Evolutionary conservation across 2,888 invertebrate species (phyloP).

Genomic region (Epistrophe grossulariae): DNA sequence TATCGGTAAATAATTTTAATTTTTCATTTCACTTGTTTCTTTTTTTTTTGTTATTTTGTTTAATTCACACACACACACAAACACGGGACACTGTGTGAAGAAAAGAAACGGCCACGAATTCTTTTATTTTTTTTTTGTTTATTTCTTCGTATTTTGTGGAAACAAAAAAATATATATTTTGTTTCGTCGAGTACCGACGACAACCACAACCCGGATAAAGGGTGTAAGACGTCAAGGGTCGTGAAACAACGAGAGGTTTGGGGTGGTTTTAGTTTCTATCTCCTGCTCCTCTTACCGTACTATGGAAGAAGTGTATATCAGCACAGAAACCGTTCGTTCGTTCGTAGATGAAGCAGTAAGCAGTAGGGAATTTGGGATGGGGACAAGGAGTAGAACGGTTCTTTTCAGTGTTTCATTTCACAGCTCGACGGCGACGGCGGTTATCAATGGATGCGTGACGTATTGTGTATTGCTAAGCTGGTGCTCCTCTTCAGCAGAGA

Average conservation of each 20-base stretch:
- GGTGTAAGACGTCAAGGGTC: constrained; percentile 60
- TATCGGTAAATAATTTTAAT: constrained; percentile 65
- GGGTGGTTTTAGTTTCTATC: constrained; percentile 70
- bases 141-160: constrained; percentile 68
- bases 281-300: constrained; percentile 35
- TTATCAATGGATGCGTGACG: constrained; percentile 78
- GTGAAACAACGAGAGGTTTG: constrained; percentile 47
- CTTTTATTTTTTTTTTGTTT: constrained; percentile 67
- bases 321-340: constrained; percentile 41
- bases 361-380: constrained; percentile 38
- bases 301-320: constrained; percentile 51
- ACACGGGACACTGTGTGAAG: constrained; percentile 30
- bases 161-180: constrained; percentile 48
- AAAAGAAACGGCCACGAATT: constrained; percentile 54
- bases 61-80: constrained; percentile 58
- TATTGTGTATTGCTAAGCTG: constrained; percentile 51
- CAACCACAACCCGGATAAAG: constrained; percentile 53
- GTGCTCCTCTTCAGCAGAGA: constrained; percentile 73
- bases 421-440: constrained; percentile 36
- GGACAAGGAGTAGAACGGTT: constrained; percentile 55
- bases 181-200: constrained; percentile 66
- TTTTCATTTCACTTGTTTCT: constrained; percentile 50
- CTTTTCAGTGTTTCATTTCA: constrained; percentile 32
- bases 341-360: constrained; percentile 55
- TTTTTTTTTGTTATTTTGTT: constrained; percentile 43